Evolutionary conservation across 1,140 invertebrate genomes (phyloP), one percentile per base, ranked within the genome.

Genomic region (Bombyx mandarina): DNA sequence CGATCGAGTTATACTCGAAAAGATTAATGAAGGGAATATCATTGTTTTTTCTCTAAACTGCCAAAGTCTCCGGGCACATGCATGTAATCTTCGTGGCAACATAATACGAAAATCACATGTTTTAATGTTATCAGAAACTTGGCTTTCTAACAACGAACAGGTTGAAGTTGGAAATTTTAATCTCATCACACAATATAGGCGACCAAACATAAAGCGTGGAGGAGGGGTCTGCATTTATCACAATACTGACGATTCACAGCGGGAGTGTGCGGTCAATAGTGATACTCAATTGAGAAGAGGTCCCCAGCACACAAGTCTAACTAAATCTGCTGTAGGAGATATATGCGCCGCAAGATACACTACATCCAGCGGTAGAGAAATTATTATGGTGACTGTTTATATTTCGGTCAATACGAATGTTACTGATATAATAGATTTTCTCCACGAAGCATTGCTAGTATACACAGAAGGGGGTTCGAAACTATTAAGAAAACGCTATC

Each of bases 401-500:
- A 45, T 54, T 54, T 54, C 53, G 8, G 42, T 43, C 7, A 54
- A 54, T 54, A 44, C 42, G 45, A 54, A 54, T 45, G 12, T 54
- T 6, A 22, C 43, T n/a, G 53, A 54, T 12, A 22, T 54, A 18
- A 18, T 10, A 45, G n/a, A 45, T 54, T 54, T 54, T 43, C 9
- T 54, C n/a, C 53, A 54, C 26, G 9, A 22, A 12, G 22, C 43
- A n/a, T 43, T 54, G 22, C 10, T 54, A 12, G 43, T 9, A 26
- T 54, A 54, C 43, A 54, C 43, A 45, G 43, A 54, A 10, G 44
- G 45, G 52, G 57, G 53, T 43, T 63, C 57, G 35, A 53, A 56
- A 63, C 58, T 48, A 52, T 46, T 62, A 55, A 52, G 56, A 57
- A 58, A 52, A 45, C 57, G 58, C 48, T 8, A 44, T 47, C 9